phyloP scores from a whole-genome alignment of 2,797 vertebrate species.

The Molossus molossus region DNA sequence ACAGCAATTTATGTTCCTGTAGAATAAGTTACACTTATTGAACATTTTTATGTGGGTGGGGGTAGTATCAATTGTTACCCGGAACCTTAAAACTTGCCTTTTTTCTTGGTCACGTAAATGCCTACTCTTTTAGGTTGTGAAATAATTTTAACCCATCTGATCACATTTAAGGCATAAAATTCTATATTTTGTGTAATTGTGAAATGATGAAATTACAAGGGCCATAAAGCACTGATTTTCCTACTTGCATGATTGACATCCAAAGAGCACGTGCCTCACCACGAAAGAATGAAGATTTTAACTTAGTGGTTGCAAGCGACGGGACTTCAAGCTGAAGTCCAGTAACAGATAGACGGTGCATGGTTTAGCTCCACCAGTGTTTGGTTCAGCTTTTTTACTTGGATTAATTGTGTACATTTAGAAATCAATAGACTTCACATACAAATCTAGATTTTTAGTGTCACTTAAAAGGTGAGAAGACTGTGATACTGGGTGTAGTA shows the following conservation, averaged over 20 bases:
- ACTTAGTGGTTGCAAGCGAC: neutral
- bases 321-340: neutral
- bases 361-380: neutral
- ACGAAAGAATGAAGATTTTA: slow-evolving; percentile 13
- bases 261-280: neutral
- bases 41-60: neutral
- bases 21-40: neutral
- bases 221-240: slow-evolving; percentile 9
- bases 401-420: neutral
- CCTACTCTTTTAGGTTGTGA: neutral
- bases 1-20: neutral
- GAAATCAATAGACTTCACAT: slow-evolving; percentile 11
- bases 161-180: neutral
- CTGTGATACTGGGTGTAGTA: neutral
- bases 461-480: neutral
- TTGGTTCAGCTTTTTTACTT: neutral
- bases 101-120: neutral
- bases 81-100: neutral
- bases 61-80: neutral
- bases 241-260: neutral
- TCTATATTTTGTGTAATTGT: neutral
- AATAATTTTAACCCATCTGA: neutral
- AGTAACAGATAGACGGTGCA: neutral
- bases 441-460: neutral
- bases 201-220: slow-evolving; percentile 32